A percentile compares a stretch with the other conserved stretches of the same genome.
Evolutionary conservation across 1,140 invertebrate genomes (phyloP).

Genomic region (Schlechtendalia chinensis): DNA sequence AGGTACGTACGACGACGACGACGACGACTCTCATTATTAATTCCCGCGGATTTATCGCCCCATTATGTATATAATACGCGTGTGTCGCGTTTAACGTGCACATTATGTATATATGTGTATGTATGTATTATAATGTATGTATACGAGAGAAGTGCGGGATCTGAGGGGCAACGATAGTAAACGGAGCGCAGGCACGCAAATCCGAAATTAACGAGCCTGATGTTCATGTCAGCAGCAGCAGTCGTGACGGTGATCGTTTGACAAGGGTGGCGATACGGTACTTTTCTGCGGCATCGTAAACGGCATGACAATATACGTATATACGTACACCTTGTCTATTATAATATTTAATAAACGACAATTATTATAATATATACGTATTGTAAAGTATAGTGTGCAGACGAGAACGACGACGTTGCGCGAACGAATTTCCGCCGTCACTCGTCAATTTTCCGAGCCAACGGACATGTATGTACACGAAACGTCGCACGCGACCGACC

Average conservation of each 20-base stretch:
- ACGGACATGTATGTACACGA: background rate
- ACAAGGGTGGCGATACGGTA: slow-evolving; percentile 21
- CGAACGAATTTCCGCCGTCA: background rate
- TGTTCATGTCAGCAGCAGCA: slow-evolving; percentile 31
- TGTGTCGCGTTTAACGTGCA: no score
- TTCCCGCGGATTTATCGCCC: background rate
- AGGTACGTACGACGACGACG: background rate
- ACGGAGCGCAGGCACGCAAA: slow-evolving; percentile 27
- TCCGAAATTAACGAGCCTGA: slow-evolving; percentile 41
- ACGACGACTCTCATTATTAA: background rate
- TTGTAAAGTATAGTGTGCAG: no score
- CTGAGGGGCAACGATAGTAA: slow-evolving; percentile 8
- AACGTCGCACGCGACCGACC: no score
- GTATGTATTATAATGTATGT: no score
- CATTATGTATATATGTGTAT: no score
- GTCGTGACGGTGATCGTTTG: background rate
- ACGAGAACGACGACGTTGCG: background rate
- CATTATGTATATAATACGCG: no score
- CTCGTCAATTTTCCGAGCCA: background rate
- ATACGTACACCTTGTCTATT: background rate
- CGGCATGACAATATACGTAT: no score
- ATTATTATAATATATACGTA: no score
- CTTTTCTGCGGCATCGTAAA: slow-evolving; percentile 11
- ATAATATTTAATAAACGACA: background rate
- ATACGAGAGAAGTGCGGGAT: background rate